Percentiles rank a stretch among this genome's conserved stretches.
phyloP scores from a whole-genome alignment of 1,140 invertebrate genomes.

The Trichomalopsis sarcophagae region DNA sequence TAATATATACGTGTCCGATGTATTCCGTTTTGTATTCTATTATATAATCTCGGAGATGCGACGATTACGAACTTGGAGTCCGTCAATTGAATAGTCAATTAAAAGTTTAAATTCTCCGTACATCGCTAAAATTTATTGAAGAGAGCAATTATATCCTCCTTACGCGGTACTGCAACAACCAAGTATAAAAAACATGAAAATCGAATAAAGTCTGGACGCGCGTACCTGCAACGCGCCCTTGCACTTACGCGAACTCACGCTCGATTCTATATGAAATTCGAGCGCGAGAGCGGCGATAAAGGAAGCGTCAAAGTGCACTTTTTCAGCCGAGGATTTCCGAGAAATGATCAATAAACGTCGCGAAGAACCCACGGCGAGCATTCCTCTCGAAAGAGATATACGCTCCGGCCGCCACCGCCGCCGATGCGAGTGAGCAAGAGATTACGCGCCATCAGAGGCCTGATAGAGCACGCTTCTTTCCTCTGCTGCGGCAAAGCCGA shows the following conservation, averaged over 20 bases:
- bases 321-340: conserved; percentile 30
- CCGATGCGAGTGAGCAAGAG: not conserved
- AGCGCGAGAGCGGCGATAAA: conserved; percentile 22
- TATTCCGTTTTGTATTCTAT: too few relatives aligned
- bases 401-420: too few relatives aligned
- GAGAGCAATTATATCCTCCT: too few relatives aligned
- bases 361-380: conserved; percentile 11
- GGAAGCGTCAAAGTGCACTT: conserved; percentile 21
- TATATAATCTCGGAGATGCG: too few relatives aligned
- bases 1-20: too few relatives aligned
- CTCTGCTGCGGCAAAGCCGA: not conserved
- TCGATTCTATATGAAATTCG: not conserved
- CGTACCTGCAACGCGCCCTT: not conserved
- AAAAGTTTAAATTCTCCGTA: too few relatives aligned
- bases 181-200: not conserved
- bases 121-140: too few relatives aligned
- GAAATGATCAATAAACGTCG: conserved; percentile 48
- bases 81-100: too few relatives aligned
- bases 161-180: too few relatives aligned
- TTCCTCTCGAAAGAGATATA: not conserved
- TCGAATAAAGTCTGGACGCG: not conserved
- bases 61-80: too few relatives aligned
- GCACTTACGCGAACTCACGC: not conserved
- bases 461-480: conserved; percentile 14
- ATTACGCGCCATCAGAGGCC: not conserved